Evolutionary conservation across 2,888 invertebrate genomes (phyloP).

Genomic region (Endotricha flammealis): DNA sequence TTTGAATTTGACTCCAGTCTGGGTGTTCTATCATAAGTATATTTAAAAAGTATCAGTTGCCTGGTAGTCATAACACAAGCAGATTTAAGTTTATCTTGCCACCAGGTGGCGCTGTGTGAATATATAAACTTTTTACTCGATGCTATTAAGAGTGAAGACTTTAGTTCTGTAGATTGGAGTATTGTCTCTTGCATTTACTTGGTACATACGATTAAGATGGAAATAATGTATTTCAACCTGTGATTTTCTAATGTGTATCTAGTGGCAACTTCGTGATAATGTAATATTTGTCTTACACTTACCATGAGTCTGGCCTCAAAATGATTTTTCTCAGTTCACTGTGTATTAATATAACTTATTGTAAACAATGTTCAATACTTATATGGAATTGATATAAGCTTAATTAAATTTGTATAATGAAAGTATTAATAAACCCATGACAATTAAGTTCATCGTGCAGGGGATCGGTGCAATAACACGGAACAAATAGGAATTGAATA

Average conservation of each 20-base stretch:
- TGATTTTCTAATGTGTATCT: slow-evolving; percentile 15
- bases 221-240: slow-evolving; percentile 24
- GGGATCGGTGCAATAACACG: slow-evolving; percentile 12
- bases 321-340: slow-evolving; percentile 8
- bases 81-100: no score
- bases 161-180: no score
- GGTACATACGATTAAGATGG: no score
- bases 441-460: slow-evolving; percentile 14
- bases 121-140: no score
- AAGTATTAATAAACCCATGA: slow-evolving; percentile 12
- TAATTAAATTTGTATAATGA: neutral
- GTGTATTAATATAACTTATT: slow-evolving; percentile 6
- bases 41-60: no score
- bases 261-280: slow-evolving; percentile 26
- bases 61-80: no score
- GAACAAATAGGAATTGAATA: neutral
- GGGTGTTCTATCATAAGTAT: no score
- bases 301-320: slow-evolving; percentile 8
- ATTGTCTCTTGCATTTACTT: no score
- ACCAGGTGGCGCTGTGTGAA: no score
- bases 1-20: no score
- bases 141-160: no score
- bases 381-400: slow-evolving; percentile 3
- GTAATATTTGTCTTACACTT: slow-evolving; percentile 12
- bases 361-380: slow-evolving; percentile 3